Evolutionary conservation across 1,140 invertebrate genomes (phyloP).

Genomic region (Aphaenogaster rudis): DNA sequence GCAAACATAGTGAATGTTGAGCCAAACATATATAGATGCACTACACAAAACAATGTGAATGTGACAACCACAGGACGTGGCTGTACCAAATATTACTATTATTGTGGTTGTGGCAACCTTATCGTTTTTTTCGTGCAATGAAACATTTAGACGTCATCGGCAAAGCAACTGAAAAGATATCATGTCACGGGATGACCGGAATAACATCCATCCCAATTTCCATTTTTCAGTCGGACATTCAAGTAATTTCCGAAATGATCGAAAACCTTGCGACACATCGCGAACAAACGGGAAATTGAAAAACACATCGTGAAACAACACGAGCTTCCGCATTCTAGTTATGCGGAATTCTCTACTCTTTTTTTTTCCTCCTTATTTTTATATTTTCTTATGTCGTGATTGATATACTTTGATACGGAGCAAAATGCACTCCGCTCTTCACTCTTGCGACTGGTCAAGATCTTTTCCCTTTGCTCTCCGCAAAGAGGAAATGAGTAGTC

Average conservation of each 20-base stretch:
- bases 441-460: not conserved
- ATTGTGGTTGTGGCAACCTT: no score
- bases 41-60: no score
- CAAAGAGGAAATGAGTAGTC: constrained; percentile 11
- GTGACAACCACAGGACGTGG: no score
- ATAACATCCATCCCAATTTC: not conserved
- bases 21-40: no score
- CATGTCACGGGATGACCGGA: not conserved
- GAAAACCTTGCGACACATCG: not conserved
- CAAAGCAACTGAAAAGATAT: constrained; percentile 21
- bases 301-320: not conserved
- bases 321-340: not conserved
- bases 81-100: no score
- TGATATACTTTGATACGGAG: not conserved
- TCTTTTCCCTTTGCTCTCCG: not conserved
- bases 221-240: not conserved
- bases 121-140: not conserved
- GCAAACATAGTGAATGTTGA: no score
- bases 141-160: not conserved
- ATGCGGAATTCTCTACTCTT: not conserved
- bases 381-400: not conserved
- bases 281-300: not conserved
- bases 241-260: constrained; percentile 1
- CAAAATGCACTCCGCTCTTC: not conserved
- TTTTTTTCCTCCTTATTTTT: not conserved